phyloP scores from a whole-genome alignment of 1,140 invertebrate species.

The Neodiprion lecontei region DNA sequence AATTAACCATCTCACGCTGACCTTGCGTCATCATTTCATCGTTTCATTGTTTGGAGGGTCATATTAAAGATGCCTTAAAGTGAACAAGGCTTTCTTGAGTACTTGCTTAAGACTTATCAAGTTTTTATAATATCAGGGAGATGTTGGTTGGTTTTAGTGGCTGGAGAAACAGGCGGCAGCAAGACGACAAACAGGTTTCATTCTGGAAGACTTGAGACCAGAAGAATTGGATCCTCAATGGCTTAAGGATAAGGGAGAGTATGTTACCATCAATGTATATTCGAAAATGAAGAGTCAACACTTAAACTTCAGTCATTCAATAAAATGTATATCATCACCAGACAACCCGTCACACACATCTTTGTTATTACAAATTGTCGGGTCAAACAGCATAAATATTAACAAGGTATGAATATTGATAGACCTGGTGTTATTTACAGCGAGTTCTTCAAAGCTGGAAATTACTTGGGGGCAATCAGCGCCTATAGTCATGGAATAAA shows the following conservation, averaged over 20 bases:
- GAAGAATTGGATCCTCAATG: slow-evolving; percentile 86
- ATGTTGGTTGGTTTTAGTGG: slow-evolving; percentile 64
- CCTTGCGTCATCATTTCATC: too few species aligned
- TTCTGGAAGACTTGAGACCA: slow-evolving; percentile 76
- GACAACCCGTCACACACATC: slow-evolving; percentile 14
- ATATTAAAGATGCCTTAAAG: too few species aligned
- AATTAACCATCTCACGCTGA: too few species aligned
- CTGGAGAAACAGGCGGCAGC: slow-evolving; percentile 80
- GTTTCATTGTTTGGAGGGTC: too few species aligned
- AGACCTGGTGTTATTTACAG: slow-evolving; percentile 47
- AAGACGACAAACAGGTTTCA: slow-evolving; percentile 73
- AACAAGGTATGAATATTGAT: not conserved
- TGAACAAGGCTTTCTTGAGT: too few species aligned
- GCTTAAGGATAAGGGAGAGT: slow-evolving; percentile 84
- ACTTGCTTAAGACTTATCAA: too few species aligned
- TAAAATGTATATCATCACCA: not conserved
- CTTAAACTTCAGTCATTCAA: not conserved
- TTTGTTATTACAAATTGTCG: slow-evolving; percentile 15
- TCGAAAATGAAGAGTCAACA: not conserved
- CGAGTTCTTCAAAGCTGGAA: slow-evolving; percentile 75
- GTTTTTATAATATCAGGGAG: too few species aligned
- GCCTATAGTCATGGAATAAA: slow-evolving; percentile 82
- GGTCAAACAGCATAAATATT: slow-evolving; percentile 5
- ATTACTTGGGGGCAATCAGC: slow-evolving; percentile 81
- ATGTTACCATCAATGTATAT: slow-evolving; percentile 44